Evolutionary conservation across 1,140 invertebrate genomes (phyloP), one percentile per base, ranked within the genome.

Genomic region (Eciton burchellii): DNA sequence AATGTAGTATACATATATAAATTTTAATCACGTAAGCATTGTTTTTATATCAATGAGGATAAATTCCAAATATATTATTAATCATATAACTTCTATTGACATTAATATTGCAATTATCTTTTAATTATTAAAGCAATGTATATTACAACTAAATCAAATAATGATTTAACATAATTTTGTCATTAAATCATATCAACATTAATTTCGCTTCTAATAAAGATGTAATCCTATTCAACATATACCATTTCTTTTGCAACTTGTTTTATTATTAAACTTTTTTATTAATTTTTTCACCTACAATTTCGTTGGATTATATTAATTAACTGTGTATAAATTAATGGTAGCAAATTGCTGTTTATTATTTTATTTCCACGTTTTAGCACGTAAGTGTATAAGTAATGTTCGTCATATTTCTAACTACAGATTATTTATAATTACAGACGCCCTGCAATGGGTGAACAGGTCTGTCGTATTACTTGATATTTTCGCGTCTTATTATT

Each of bases 391-490:
- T 91, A 91, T 92, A 92, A 92, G 87, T 92, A 91, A 91, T 88
- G 89, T 91, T 90, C 89, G 90, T 92, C 91, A 91, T 90, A 92
- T 92, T 87, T 81, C 60, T 92, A 91, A 93, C 90, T 93, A 91
- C 91, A 91, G 83, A 92, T 89, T 91, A 88, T 90, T 35, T 93
- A 92, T 92, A 93, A 92, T 91, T 90, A 91, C 83, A 91, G 89
- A 89, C 91, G 88, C 89, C 89, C 88, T 83, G 84, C 35, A 56
- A 72, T 52, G 86, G 88, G 86, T 92, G 84, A 84, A 83, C 87
- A 87, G 91, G 86, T 92, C 91, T 88, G 91, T 91, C 89, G 70
- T 59, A 68, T 73, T 77, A 59, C 79, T 47, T 24, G 43, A 73
- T 65, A 41, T 43, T 79, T 73, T 49, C 29, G 14, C 16, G 41